These are phyloP conservation scores for Sepiola atlantica DNA, from an alignment of 2,888 invertebrate genomes.

Conservation along the genomic window DNA sequence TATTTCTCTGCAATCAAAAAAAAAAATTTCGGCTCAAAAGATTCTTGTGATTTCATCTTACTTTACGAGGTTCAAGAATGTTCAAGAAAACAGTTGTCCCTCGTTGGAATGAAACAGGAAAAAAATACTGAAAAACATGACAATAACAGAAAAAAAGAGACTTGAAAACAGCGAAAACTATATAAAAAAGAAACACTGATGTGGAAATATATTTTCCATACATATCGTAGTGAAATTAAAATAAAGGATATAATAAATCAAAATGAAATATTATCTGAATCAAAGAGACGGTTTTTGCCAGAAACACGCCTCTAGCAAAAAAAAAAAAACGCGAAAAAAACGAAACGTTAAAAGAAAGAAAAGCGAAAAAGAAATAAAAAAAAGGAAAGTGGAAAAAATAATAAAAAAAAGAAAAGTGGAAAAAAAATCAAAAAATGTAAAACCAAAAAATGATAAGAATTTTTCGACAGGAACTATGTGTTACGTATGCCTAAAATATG, in stretches of 20 bases:
- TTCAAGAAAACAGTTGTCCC: background rate
- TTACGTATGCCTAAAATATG: background rate
- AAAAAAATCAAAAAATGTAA: no score
- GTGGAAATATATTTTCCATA: background rate
- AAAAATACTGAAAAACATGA: background rate
- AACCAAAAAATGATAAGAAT: background rate
- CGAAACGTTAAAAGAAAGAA: background rate
- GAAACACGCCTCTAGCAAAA: background rate
- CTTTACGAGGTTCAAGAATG: background rate
- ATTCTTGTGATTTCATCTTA: conserved; percentile 10
- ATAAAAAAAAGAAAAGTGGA: no score
- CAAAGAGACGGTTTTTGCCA: background rate
- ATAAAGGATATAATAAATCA: background rate
- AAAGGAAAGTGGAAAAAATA: no score
- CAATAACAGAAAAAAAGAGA: background rate
- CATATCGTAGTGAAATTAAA: background rate
- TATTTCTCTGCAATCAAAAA: background rate
- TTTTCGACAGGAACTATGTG: background rate
- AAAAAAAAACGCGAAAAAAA: background rate
- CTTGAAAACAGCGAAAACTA: background rate
- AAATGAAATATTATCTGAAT: background rate
- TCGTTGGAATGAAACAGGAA: background rate
- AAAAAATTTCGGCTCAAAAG: background rate
- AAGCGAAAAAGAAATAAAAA: background rate
- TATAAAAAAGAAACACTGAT: background rate